Evolutionary conservation across 2,888 invertebrate genomes (phyloP), one percentile per base, ranked within the genome.

Genomic region (Caenorhabditis plicata): DNA sequence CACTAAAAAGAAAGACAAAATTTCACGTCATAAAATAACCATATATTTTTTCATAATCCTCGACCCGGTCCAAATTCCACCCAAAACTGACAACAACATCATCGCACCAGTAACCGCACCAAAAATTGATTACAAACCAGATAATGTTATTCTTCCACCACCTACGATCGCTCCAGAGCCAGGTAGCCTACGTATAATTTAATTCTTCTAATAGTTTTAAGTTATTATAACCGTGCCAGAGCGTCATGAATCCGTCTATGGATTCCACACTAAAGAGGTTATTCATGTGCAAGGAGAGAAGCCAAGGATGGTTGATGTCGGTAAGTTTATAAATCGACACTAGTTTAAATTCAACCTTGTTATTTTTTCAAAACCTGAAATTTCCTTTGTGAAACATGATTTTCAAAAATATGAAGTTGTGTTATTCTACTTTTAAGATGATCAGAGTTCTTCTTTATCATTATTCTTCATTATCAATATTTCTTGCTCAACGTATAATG

Each of bases 251-350:
- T 46, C 49, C 3, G 63, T 63, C 7, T 63, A 57, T 22, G 63
- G 63, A 19, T 63, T 57, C 43, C 63, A 63, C 25, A 53, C 63
- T 4, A 63, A 53, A 23, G 68, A 68, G 29, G 51, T 68, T 23
- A 55, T 52, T 13, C 47, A 64, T n/a, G 8, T 68, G 17, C 42
- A 54, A 27, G 55, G 58, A 3, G 57, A 64, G 13, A 57, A 42
- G 26, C 50, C 57, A 11, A n/a, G 9, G 2, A 56, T 46, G 9
- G 53, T 46, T 17, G 63, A 67, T n/a, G 33, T 57, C 22, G 66
- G 54, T 52, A 42, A 5, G 35, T 2, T 15, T 31, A 39, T 35
- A 13, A 3, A 15, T 13, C 4, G 15, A n/a, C n/a, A n/a, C n/a
- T n/a, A n/a, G n/a, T n/a, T n/a, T n/a, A n/a, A n/a, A n/a, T n/a